A percentile compares a stretch with the other conserved stretches of the same genome.
These are phyloP conservation scores for Varroa destructor DNA, from an alignment of 1,140 invertebrate genomes.

Conservation along the genomic window DNA sequence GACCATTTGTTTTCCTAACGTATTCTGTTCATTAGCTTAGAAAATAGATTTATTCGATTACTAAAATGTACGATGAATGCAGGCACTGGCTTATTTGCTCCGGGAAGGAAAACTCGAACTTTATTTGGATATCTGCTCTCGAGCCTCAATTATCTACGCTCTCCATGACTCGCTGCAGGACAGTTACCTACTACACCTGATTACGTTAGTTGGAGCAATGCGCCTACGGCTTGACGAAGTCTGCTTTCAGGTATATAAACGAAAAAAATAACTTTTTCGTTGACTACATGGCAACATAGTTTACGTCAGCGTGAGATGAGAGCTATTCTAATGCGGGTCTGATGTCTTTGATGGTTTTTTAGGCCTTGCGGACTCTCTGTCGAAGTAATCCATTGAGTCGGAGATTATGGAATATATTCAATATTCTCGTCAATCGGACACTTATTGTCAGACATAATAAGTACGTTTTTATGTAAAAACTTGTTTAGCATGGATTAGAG, in stretches of 20 bases:
- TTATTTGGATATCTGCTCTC: conserved; percentile 19
- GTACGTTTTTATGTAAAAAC: not conserved
- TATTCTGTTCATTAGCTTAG: too few species aligned
- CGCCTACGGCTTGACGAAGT: conserved; percentile 5
- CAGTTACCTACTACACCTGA: conserved; percentile 4
- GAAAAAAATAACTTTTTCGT: too few species aligned
- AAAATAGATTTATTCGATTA: too few species aligned
- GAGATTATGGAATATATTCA: conserved; percentile 13
- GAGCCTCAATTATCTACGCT: conserved; percentile 6
- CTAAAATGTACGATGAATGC: not conserved
- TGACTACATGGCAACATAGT: too few species aligned
- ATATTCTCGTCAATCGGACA: not conserved
- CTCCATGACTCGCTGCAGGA: conserved; percentile 14
- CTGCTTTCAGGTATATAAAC: conserved; percentile 1
- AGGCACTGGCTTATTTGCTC: conserved; percentile 2
- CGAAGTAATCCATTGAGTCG: not conserved
- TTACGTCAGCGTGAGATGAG: too few species aligned
- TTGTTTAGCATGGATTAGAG: too few species aligned
- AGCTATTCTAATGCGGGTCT: too few species aligned
- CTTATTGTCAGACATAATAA: conserved; percentile 26
- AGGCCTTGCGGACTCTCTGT: conserved; percentile 2
- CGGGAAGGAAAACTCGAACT: not conserved
- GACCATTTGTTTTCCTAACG: too few species aligned
- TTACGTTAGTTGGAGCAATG: conserved; percentile 13
- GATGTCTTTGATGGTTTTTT: not conserved